Evolutionary conservation across 2,797 vertebrate species (phyloP), one percentile per base, ranked within the genome.

Genomic region (Uromys caudimaculatus): DNA sequence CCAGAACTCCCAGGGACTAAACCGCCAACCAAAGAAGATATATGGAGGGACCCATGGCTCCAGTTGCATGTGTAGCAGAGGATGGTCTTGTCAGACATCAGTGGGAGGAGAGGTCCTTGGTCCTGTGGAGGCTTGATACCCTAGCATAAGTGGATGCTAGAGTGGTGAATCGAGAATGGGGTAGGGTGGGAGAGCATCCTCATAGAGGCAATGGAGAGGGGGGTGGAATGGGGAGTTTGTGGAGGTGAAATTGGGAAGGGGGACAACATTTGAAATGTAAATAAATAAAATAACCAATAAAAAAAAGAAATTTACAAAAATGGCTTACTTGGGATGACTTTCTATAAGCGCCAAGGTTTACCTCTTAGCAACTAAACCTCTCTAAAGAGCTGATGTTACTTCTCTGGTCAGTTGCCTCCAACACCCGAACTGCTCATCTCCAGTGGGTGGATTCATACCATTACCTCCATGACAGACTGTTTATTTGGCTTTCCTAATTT

Each of bases 381-480:
- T n/a, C 50, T 7, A 78, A 69, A 76, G 44, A 21, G 1, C 3
- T 47, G 67, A 54, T 19, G 38, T 82, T 3, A 6, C 11, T 4
- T 69, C 0, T 10, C 83, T 79, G 54, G 6, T 23, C 3, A 29
- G 16, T 58, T 50, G 27, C 58, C 71, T 32, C 2, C 44, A 16
- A 81, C 3, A 7, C 3, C 5, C 0, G 16, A 3, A 0, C 19
- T 64, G 24, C 77, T 82, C 38, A 52, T 3, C 24, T 67, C 54
- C 32, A 24, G 78, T 8, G 7, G 13, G 47, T 10, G n/a, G 24
- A 50, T 14, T 52, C 71, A 29, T 4, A 24, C n/a, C 38, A 16
- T 11, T n/a, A 1, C 19, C 27, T 58, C 23, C 1, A 0, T 0
- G 8, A 19, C 0, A 2, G 5, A 8, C 21, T 86, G 8, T 14